A percentile compares a stretch with the other conserved stretches of the same genome.
These are phyloP conservation scores for Clostera curtula DNA, from an alignment of 2,888 invertebrate species.

Conservation along the genomic window DNA sequence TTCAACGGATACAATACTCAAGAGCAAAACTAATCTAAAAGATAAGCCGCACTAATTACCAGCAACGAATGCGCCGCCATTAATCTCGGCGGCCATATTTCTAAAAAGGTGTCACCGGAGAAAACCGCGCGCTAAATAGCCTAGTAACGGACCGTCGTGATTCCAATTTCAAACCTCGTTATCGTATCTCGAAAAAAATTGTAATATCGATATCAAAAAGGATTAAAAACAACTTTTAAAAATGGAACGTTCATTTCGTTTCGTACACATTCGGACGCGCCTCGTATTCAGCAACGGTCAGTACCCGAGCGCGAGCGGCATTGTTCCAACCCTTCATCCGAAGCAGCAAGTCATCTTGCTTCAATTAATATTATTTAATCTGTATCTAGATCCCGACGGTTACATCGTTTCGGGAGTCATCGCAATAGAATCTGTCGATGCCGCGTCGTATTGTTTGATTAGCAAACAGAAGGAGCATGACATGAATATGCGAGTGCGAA, in stretches of 20 bases:
- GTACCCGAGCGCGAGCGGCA: conserved; percentile 24
- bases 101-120: conserved; percentile 46
- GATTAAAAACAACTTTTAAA: conserved; percentile 36
- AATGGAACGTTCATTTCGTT: conserved; percentile 26
- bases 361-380: conserved; percentile 70
- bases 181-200: conserved; percentile 42
- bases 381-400: conserved; percentile 53
- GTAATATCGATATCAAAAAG: conserved; percentile 42
- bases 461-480: conserved; percentile 40
- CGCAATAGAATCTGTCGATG: conserved; percentile 46
- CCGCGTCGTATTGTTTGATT: conserved; percentile 41
- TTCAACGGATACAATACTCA: conserved; percentile 26
- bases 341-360: conserved; percentile 43
- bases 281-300: conserved; percentile 15
- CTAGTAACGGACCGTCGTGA: conserved; percentile 49
- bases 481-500: conserved; percentile 40
- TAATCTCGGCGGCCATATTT: conserved; percentile 39
- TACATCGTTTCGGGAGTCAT: conserved; percentile 48
- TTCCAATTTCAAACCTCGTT: conserved; percentile 68
- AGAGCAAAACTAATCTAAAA: conserved; percentile 39
- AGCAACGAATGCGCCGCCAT: conserved; percentile 40
- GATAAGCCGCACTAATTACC: conserved; percentile 51
- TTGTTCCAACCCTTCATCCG: conserved; percentile 53
- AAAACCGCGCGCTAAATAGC: conserved; percentile 49
- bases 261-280: conserved; percentile 21